A percentile compares a stretch with the other conserved stretches of the same genome.
phyloP scores from a whole-genome alignment of 2,113 vertebrate species.

The Trichechus manatus region DNA sequence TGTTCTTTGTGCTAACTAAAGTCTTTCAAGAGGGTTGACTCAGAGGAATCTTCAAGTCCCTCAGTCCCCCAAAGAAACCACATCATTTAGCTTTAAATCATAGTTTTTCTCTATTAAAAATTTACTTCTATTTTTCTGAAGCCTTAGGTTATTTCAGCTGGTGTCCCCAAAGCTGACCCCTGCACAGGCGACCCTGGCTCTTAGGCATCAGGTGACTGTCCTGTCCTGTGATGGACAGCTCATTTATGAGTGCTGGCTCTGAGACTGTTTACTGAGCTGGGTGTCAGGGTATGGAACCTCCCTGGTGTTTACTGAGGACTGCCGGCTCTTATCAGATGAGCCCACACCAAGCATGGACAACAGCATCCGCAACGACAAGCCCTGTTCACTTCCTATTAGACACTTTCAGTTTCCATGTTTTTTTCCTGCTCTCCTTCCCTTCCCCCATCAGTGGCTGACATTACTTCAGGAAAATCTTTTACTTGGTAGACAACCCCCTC shows the following conservation, averaged over 20 bases:
- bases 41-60: background rate
- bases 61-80: background rate
- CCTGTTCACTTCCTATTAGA: background rate
- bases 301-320: background rate
- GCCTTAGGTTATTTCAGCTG: background rate
- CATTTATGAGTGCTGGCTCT: background rate
- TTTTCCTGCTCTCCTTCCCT: background rate
- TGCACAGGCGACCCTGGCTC: background rate
- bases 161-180: background rate
- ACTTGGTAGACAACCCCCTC: background rate
- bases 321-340: background rate
- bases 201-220: background rate
- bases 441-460: accelerated
- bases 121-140: background rate
- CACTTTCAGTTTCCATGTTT: background rate
- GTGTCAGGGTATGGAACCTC: background rate
- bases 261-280: background rate
- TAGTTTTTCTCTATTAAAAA: background rate
- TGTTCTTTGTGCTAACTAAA: background rate
- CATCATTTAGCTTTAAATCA: background rate
- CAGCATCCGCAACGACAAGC: background rate
- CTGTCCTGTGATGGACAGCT: background rate
- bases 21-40: background rate
- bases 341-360: background rate
- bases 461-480: background rate